Percentiles rank a stretch among this genome's conserved stretches.
phyloP scores from a whole-genome alignment of 2,113 vertebrate species.

The human (Homo sapiens) region DNA sequence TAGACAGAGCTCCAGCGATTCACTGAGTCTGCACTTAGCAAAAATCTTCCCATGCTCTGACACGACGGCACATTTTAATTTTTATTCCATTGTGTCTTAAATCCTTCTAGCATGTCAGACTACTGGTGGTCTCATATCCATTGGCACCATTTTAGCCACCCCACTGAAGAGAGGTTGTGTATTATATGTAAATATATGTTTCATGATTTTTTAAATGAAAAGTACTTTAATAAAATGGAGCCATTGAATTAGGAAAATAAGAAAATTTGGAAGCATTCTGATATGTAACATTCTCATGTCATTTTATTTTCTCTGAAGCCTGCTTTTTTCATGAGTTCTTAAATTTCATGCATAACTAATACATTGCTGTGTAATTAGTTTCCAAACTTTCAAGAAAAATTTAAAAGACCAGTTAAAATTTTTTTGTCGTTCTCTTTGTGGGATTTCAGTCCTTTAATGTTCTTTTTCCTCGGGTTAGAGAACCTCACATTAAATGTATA shows the following conservation, averaged over 20 bases:
- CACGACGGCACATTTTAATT: background rate
- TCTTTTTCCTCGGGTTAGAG: background rate
- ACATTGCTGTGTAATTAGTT: constrained; percentile 15
- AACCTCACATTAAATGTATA: background rate
- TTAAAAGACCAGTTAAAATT: background rate
- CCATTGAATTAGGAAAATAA: constrained; percentile 37
- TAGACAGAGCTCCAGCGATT: background rate
- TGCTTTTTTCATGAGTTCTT: constrained; percentile 29
- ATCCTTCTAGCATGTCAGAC: background rate
- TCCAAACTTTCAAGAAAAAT: constrained; percentile 15
- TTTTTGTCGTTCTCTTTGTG: background rate
- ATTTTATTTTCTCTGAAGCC: background rate
- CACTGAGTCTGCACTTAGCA: background rate
- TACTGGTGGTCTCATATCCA: background rate
- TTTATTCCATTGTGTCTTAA: constrained; percentile 23
- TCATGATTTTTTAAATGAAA: background rate
- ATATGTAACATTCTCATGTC: background rate
- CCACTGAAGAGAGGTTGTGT: background rate
- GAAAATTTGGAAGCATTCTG: background rate
- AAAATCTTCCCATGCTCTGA: background rate
- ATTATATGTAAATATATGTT: background rate
- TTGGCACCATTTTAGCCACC: background rate
- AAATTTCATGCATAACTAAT: background rate
- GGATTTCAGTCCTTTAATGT: background rate
- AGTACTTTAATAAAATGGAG: background rate